phyloP scores from a whole-genome alignment of 1,140 invertebrate genomes.

The Phenacoccus solenopsis region DNA sequence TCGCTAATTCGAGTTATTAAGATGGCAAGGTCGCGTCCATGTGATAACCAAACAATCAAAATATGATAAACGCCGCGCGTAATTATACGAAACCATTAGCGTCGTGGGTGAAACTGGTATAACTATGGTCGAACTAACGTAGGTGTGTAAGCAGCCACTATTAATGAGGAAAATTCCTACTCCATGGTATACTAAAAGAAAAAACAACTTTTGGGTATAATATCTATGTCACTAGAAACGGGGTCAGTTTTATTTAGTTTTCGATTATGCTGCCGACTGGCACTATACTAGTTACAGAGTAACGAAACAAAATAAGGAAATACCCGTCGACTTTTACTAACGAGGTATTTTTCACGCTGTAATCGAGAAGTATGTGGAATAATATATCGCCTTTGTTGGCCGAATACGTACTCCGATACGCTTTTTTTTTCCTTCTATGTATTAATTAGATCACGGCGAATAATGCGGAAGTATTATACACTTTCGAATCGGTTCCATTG shows the following conservation, averaged over 20 bases:
- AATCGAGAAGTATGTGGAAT: not conserved
- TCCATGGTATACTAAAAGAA: not conserved
- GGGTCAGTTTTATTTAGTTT: no score
- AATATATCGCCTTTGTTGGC: not conserved
- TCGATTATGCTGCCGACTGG: no score
- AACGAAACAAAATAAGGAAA: not conserved
- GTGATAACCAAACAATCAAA: not conserved
- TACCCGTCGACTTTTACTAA: not conserved
- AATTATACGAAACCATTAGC: not conserved
- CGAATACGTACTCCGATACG: not conserved
- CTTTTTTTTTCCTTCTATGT: not conserved
- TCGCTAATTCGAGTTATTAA: not conserved
- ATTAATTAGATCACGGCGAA: not conserved
- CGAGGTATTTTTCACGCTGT: not conserved
- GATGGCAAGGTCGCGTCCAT: not conserved
- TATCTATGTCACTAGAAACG: not conserved
- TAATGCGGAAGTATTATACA: not conserved
- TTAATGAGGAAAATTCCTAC: no score
- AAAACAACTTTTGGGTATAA: not conserved
- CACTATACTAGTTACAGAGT: not conserved
- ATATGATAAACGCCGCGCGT: not conserved
- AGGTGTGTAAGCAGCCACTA: not conserved
- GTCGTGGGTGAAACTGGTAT: not conserved
- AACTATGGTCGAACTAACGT: not conserved
- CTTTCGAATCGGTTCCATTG: not conserved